Conservation (phyloP, 2,888 invertebrate species). For the Phlogophora meticulosa region DNA sequence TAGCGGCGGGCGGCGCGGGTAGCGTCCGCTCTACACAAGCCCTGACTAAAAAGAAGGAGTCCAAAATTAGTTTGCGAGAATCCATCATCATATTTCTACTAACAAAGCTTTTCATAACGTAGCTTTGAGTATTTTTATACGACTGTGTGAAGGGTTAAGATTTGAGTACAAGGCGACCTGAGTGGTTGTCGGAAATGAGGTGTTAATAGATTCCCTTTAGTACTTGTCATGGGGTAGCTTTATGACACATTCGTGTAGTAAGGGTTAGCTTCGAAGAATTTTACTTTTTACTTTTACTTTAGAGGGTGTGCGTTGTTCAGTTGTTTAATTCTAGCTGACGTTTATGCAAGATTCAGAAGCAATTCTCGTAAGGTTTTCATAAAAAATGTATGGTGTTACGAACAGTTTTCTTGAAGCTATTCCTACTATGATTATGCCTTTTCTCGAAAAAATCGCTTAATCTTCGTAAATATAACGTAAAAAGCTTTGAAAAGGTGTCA, state of each 20-base stretch:
- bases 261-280: constrained; percentile 17
- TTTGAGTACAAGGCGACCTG: constrained; percentile 8
- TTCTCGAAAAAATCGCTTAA: no score
- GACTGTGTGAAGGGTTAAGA: constrained; percentile 17
- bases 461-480: no score
- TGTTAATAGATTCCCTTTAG: constrained; percentile 42
- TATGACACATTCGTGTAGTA: constrained; percentile 25
- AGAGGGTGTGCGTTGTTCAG: constrained; percentile 20
- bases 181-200: constrained; percentile 25
- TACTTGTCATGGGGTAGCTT: constrained; percentile 29
- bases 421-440: no score
- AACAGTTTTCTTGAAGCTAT: no score
- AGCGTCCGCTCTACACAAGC: no score
- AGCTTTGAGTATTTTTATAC: constrained; percentile 19
- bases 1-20: no score
- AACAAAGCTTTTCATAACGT: not conserved
- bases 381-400: no score
- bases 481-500: no score
- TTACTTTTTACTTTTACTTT: constrained; percentile 14
- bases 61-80: not conserved
- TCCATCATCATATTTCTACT: no score
- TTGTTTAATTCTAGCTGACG: constrained; percentile 16
- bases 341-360: not conserved
- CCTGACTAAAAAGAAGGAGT: no score
- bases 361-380: no score